Evolutionary conservation across 2,888 invertebrate genomes (phyloP), one percentile per base, ranked within the genome.

Genomic region (Volucella inflata): DNA sequence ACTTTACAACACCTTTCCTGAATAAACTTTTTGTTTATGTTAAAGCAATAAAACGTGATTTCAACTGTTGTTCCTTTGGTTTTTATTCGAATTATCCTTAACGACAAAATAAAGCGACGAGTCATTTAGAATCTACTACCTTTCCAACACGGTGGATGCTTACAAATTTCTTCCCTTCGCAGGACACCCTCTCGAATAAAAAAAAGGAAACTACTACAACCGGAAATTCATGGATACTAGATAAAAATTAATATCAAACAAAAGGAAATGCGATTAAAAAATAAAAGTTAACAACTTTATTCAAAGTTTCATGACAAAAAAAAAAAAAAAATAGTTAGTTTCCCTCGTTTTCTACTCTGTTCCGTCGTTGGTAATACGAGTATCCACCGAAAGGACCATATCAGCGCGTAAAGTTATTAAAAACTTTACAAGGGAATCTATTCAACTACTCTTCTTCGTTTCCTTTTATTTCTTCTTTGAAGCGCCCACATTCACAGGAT

Each of bases 391-490:
- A 46, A 80, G 76, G 81, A 72, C 81, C 81, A 72, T 72, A 72
- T 77, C 71, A 74, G 76, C 67, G 76, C 72, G 81, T 81, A 81
- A 57, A 85, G 85, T 85, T 81, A 72, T 68, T 81, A 64, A 71
- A 72, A 85, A 85, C 85, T 85, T 81, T 85, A 85, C 81, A 62
- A n/a, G 59, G 51, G 71, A 85, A 77, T 72, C 77, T 77, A 85
- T 81, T 85, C 65, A 84, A 84, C 79, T 79, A 70, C 70, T 70
- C 57, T 75, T 44, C 40, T 59, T 70, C 77, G 81, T 46, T 57
- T 30, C 6, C 30, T 30, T 30, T 30, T 30, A 30, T 6, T 30
- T 30, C 6, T 30, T 6, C 6, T 30, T 0, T 48, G 50, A 40
- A 70, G 44, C 46, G 17, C 50, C 71, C 67, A 40, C 40, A 68